Evolutionary conservation across 2,797 vertebrate species (phyloP).

Genomic region (Bufotes viridis): DNA sequence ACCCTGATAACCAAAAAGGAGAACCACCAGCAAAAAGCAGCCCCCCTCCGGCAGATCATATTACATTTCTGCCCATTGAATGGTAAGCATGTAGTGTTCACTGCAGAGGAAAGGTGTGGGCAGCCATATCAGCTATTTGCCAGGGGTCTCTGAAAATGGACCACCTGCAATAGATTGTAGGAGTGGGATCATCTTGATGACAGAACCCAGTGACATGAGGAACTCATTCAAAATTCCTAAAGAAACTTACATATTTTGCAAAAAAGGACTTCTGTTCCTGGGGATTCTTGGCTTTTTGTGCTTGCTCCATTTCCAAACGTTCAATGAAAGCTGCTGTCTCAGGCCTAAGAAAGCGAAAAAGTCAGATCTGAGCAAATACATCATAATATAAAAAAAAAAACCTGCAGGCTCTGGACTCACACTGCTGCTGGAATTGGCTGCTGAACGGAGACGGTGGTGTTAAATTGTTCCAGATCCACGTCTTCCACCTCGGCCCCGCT

Average conservation of each 20-base stretch:
- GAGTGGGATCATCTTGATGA: neutral
- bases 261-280: constrained; percentile 96
- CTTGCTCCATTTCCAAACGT: constrained; percentile 86
- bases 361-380: neutral
- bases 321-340: constrained; percentile 89
- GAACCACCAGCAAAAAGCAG: neutral
- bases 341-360: constrained; percentile 74
- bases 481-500: constrained; percentile 85
- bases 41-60: neutral
- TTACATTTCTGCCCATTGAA: neutral
- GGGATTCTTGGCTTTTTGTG: constrained; percentile 90
- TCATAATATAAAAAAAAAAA: neutral
- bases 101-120: neutral
- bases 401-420: constrained; percentile 73
- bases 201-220: neutral
- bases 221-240: neutral
- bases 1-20: neutral
- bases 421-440: constrained; percentile 79
- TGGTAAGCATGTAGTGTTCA: neutral
- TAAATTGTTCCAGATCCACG: constrained; percentile 87
- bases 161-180: neutral
- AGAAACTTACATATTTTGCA: constrained; percentile 90
- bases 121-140: neutral
- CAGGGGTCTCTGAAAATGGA: neutral
- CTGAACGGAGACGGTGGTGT: constrained; percentile 83